A percentile compares a stretch with the other conserved stretches of the same genome.
These are phyloP conservation scores for Cataglyphis livida DNA, from an alignment of 2,888 invertebrate genomes.

Conservation along the genomic window DNA sequence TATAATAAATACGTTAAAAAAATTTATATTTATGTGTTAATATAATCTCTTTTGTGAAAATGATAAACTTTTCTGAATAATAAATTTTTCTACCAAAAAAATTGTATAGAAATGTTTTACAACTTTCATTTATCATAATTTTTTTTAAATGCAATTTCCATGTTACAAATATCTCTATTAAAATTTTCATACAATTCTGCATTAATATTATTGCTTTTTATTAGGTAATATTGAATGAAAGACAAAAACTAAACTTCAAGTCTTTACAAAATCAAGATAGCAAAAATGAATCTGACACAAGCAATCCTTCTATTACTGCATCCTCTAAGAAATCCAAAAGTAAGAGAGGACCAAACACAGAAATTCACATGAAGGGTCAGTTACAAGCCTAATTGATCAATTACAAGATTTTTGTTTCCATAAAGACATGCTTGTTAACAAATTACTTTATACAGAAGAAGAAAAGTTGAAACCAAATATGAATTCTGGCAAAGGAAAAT, in stretches of 20 bases:
- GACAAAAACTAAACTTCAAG: slow-evolving; percentile 41
- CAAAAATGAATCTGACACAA: background rate
- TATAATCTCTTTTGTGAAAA: no score
- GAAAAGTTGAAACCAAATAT: slow-evolving; percentile 44
- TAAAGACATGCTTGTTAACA: background rate
- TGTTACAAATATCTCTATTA: background rate
- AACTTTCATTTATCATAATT: background rate
- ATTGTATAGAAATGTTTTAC: background rate
- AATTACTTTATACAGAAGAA: slow-evolving; percentile 41
- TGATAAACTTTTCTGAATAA: background rate
- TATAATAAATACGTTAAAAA: background rate
- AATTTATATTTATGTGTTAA: background rate
- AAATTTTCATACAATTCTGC: background rate
- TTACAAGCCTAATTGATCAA: background rate
- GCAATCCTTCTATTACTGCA: background rate
- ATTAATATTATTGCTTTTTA: background rate
- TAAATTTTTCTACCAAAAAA: background rate
- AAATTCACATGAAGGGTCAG: slow-evolving; percentile 55
- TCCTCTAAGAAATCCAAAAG: slow-evolving; percentile 1
- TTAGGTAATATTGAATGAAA: slow-evolving; percentile 12
- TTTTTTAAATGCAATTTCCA: background rate
- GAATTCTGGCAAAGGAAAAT: slow-evolving; percentile 61
- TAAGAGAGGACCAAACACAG: slow-evolving; percentile 48
- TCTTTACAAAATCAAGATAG: slow-evolving; percentile 29
- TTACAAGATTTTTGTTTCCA: background rate